Base-by-base conservation (phyloP, 1,140 invertebrate species). In the Brachionus asplanchnoidis region DNA sequence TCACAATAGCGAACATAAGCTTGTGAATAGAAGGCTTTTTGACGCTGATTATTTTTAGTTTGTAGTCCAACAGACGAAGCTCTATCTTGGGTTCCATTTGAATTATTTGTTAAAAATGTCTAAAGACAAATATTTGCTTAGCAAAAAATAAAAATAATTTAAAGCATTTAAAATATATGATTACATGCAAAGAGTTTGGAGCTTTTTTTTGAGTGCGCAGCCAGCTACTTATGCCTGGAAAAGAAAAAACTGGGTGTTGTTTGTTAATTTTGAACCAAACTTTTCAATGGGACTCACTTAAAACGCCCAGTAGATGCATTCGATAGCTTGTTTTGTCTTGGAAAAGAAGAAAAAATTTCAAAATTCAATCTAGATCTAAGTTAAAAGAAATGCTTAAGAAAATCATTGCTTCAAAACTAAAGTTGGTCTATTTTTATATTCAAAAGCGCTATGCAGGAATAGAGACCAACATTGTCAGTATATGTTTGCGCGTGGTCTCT, bases 81-180 rank as follows among this genome's bases (percentile, higher is more conserved):
- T 82, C 53, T 26, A 82, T 82, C 40, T 65, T 46, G 11, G 79
- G 28, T 82, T 82, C 73, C 73, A 77, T 77, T 50, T 46, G 20
- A 50, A 23, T 75, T 20, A 2, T 8, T 60, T 46, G 1, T 46
- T 20, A 60, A 5, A 60, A 60, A 60, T 20, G n/a, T 75, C 70
- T 75, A 75, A 36, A 68, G 32, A 23, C 46, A 60, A 60, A 60
- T 60, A 60, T 60, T 60, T 60, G 53, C 53, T 20, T 60, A 60
- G 20, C 53, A 60, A 60, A 60, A 53, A 60, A 9, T 20, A 20
- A 60, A 60, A 8, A 20, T 60, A 60, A 20, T 20, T 60, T 60
- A 9, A 23, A 60, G 53, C 53, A 60, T 9, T n/a, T 60, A 9
- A 60, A 60, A 20, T 60, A 60, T 60, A 23, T 32, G 20, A 28